Conservation (phyloP, 1,140 invertebrate genomes). For the Psix sp. region DNA sequence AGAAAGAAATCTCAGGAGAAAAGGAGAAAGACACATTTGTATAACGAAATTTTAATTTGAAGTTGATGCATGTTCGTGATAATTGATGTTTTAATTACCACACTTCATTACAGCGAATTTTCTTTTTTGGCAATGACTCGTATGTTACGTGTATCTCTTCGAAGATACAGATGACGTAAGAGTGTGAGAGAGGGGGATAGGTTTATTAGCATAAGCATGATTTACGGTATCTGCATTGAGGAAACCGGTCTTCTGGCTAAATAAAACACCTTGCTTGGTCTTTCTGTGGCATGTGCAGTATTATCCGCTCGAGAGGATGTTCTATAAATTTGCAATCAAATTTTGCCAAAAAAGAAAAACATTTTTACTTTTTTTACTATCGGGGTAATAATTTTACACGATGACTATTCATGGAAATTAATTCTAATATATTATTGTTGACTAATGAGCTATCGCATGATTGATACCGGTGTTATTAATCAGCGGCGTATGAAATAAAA, state of each 20-base stretch:
- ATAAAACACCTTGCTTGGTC: slow-evolving; percentile 53
- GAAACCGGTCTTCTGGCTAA: slow-evolving; percentile 66
- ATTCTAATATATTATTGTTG: no score
- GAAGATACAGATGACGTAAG: neutral
- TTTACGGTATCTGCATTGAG: slow-evolving; percentile 63
- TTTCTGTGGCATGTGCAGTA: slow-evolving; percentile 24
- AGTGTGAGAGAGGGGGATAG: slow-evolving; percentile 42
- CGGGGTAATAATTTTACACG: neutral
- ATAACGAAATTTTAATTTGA: slow-evolving; percentile 21
- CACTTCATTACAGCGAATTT: slow-evolving; percentile 40
- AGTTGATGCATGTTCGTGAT: slow-evolving; percentile 47
- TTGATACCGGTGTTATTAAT: no score
- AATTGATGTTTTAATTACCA: slow-evolving; percentile 52
- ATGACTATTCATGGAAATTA: slow-evolving; percentile 12
- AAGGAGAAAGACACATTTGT: neutral
- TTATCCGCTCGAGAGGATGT: slow-evolving; percentile 42
- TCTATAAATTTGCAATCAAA: slow-evolving; percentile 38
- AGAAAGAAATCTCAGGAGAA: no score
- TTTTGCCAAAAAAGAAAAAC: slow-evolving; percentile 9
- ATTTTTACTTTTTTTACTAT: slow-evolving; percentile 10
- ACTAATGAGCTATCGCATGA: no score
- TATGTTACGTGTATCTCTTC: slow-evolving; percentile 35
- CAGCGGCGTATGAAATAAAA: no score
- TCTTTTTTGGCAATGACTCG: slow-evolving; percentile 11
- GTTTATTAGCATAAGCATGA: slow-evolving; percentile 69